Evolutionary conservation across 2,888 invertebrate genomes (phyloP).

Genomic region (Callimorpha dominula): DNA sequence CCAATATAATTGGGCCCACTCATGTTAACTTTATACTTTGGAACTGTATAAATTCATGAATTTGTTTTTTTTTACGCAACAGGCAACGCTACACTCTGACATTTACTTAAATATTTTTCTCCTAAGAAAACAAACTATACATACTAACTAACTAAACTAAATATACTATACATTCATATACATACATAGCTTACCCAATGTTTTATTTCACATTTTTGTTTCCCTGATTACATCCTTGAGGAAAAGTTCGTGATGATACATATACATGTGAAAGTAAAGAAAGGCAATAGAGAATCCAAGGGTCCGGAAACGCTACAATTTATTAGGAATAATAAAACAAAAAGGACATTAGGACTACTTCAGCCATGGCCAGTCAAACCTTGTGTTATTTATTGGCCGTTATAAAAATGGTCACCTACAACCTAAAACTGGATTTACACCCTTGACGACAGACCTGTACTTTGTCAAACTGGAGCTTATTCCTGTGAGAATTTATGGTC

Average conservation of each 20-base stretch:
- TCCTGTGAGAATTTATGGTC: neutral
- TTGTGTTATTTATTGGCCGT: conserved; percentile 18
- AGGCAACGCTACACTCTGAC: too few relatives aligned
- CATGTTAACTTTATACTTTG: too few relatives aligned
- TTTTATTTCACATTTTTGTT: too few relatives aligned
- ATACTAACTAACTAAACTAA: too few relatives aligned
- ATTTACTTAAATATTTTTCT: too few relatives aligned
- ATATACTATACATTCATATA: too few relatives aligned
- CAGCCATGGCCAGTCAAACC: conserved; percentile 2
- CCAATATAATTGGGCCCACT: too few relatives aligned
- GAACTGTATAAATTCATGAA: too few relatives aligned
- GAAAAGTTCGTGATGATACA: neutral
- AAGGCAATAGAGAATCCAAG: neutral
- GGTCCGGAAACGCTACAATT: neutral
- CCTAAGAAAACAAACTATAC: too few relatives aligned
- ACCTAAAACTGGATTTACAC: neutral
- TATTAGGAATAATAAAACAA: conserved; percentile 12
- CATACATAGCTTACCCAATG: too few relatives aligned
- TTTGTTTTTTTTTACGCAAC: too few relatives aligned
- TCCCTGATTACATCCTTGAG: neutral
- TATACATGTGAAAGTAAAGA: neutral
- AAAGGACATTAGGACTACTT: neutral
- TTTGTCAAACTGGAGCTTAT: neutral
- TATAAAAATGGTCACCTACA: neutral
- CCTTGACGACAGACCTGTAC: neutral